Evolutionary conservation across 2,113 vertebrate genomes (phyloP).

Genomic region (Merops nubicus): DNA sequence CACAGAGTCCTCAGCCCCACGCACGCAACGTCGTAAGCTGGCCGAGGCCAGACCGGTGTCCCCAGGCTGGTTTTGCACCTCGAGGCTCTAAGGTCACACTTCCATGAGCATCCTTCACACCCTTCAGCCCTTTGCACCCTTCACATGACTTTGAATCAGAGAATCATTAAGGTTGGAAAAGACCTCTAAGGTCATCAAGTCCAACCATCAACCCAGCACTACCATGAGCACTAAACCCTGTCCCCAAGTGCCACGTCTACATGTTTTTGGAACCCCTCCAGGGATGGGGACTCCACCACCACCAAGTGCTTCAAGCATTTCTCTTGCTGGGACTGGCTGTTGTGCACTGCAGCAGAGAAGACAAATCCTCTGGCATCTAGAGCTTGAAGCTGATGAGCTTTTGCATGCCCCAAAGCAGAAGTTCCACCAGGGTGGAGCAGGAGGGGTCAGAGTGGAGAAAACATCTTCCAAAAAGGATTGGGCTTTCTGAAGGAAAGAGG

Average conservation of each 20-base stretch:
- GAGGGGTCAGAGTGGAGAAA: accelerated
- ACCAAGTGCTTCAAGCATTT: not conserved
- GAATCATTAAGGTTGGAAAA: too few species aligned
- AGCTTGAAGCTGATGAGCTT: not conserved
- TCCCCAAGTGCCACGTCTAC: too few species aligned
- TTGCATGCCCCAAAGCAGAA: not conserved
- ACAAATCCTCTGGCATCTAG: not conserved
- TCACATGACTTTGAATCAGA: too few species aligned
- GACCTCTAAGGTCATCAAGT: too few species aligned
- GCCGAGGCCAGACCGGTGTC: not conserved
- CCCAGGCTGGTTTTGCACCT: not conserved
- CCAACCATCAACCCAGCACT: too few species aligned
- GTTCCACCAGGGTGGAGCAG: not conserved
- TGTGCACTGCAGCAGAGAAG: not conserved
- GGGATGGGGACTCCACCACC: too few species aligned
- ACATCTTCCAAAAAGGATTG: not conserved
- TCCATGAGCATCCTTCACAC: not conserved
- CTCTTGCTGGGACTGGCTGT: accelerated
- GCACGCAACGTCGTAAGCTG: accelerated
- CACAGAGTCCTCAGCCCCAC: accelerated
- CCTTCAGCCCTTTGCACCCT: not conserved
- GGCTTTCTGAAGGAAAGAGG: not conserved
- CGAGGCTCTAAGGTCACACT: accelerated
- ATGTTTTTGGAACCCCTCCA: too few species aligned
- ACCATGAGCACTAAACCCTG: too few species aligned